phyloP scores from a whole-genome alignment of 2,888 invertebrate species.

The Gymnosoma rotundatum region DNA sequence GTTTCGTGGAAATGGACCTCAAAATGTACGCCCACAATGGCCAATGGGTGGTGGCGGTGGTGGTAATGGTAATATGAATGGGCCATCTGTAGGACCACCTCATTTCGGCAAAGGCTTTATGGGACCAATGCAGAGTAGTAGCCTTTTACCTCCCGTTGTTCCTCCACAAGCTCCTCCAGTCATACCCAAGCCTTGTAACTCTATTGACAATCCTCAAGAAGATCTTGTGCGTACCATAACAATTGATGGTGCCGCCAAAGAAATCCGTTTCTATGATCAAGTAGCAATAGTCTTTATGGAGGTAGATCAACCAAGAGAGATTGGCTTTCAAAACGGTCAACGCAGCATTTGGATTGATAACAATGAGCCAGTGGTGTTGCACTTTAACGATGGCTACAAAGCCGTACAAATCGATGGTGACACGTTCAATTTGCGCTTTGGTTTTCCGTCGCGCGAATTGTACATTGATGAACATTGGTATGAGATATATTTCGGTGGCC shows the following conservation, averaged over 20 bases:
- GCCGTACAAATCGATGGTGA: conserved; percentile 89
- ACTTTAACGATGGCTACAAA: conserved; percentile 88
- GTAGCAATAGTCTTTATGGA: conserved; percentile 92
- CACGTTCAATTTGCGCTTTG: conserved; percentile 91
- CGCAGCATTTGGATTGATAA: conserved; percentile 90
- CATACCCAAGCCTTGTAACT: conserved; percentile 79
- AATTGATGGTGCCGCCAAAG: conserved; percentile 91
- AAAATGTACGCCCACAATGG: conserved; percentile 60
- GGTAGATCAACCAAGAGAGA: conserved; percentile 93
- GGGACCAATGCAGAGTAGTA: conserved; percentile 77
- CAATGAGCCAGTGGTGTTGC: conserved; percentile 86
- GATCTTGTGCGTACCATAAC: conserved; percentile 91
- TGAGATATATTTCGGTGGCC: conserved; percentile 96
- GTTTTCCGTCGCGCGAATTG: conserved; percentile 95
- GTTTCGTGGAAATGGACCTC: conserved; percentile 71
- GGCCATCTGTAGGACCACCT: conserved; percentile 42
- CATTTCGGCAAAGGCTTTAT: conserved; percentile 57
- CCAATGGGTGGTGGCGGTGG: conserved; percentile 58
- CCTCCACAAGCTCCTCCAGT: conserved; percentile 68
- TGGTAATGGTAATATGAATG: conserved; percentile 24
- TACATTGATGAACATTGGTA: conserved; percentile 94
- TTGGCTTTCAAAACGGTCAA: conserved; percentile 91
- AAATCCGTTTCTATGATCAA: conserved; percentile 92
- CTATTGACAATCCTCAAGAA: conserved; percentile 84
- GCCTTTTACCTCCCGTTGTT: conserved; percentile 74